Evolutionary conservation across 1,140 invertebrate genomes (phyloP), one percentile per base, ranked within the genome.

Genomic region (Panagrolaimus sp.): DNA sequence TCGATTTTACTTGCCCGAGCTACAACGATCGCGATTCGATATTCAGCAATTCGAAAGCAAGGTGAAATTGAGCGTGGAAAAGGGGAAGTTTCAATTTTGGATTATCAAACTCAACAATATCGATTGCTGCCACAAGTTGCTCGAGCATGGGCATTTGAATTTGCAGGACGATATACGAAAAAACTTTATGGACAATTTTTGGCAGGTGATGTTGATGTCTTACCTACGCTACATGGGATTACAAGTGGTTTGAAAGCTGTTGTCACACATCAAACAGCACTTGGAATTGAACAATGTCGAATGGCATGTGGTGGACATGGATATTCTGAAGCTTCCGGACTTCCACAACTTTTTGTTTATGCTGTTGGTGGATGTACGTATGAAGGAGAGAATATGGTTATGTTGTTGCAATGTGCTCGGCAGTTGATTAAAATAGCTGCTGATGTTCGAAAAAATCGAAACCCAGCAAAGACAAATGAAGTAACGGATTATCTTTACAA

Each of bases 381-480:
- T 80, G 93, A 96, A 85, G 93, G 93, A 5, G 92, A 96, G 85
- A 95, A 96, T 81, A 93, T 92, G 0, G 92, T 96, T 14, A 85
- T 96, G 75, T 85, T 91, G 47, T 84, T 95, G 4, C 93, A 96
- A 86, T 92, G 91, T 0, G 92, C 92, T 1, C 88, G 91, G 86
- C 89, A 80, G 23, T 20, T 62, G 42, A 43, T 71, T 7, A 65
- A 73, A 44, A 16, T 69, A 2, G 69, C 68, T 0, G 42, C 69
- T 1, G 42, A 51, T 14, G 45, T 70, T 9, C 25, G 42, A 14
- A 31, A 16, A 8, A 70, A 47, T 43, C 16, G 27, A 1, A 13
- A 48, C 1, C 57, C 73, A 9, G 48, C 14, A 0, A 14, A 62
- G 27, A 5, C 14, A 9, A 67, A 16, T 62, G 38, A 73, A 46